Conservation (phyloP, 2,888 invertebrate species). For the Euclidia mi region DNA sequence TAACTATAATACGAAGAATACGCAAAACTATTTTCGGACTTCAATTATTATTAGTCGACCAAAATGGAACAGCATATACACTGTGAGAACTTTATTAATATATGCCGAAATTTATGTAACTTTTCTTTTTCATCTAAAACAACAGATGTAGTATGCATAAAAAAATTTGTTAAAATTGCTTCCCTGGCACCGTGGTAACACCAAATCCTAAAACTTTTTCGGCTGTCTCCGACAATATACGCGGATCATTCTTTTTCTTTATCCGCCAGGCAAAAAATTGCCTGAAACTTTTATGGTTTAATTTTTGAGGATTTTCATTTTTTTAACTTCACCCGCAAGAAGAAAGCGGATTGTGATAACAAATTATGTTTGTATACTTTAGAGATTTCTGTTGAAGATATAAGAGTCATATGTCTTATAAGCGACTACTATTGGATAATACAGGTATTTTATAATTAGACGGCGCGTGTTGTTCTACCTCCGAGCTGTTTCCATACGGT, state of each 20-base stretch:
- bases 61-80: no score
- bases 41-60: no score
- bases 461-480: no score
- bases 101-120: no score
- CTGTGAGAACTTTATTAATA: no score
- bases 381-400: slow-evolving; percentile 13
- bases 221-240: slow-evolving; percentile 44
- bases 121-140: no score
- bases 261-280: slow-evolving; percentile 57
- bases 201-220: slow-evolving; percentile 34
- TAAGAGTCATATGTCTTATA: background rate
- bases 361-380: slow-evolving; percentile 30
- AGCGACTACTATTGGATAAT: no score
- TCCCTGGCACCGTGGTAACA: slow-evolving; percentile 24
- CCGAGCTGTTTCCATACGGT: no score
- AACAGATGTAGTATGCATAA: background rate
- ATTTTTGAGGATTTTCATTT: slow-evolving; percentile 49
- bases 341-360: slow-evolving; percentile 27
- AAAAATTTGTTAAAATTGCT: slow-evolving; percentile 3
- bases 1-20: no score
- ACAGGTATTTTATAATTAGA: no score
- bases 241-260: slow-evolving; percentile 56
- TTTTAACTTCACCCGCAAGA: slow-evolving; percentile 37
- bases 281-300: slow-evolving; percentile 47
- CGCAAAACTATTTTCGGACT: no score